Percentiles rank a stretch among this genome's conserved stretches.
phyloP scores from a whole-genome alignment of 1,140 invertebrate species.

The Drosophila murphyi region DNA sequence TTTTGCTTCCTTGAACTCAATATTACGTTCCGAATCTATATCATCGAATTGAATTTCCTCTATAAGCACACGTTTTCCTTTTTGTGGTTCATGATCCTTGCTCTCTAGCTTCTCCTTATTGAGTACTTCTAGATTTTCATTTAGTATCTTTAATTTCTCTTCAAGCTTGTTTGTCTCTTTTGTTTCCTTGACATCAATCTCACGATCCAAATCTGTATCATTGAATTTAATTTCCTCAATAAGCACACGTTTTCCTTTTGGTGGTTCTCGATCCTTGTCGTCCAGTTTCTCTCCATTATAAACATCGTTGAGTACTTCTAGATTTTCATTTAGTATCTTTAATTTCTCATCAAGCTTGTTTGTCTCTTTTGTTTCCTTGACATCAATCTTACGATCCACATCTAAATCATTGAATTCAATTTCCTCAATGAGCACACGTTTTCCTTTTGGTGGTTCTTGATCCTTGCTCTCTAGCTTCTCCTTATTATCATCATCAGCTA shows the following conservation, averaged over 20 bases:
- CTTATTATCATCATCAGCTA: background rate
- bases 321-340: background rate
- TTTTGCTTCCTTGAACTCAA: background rate
- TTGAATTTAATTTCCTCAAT: conserved; percentile 33
- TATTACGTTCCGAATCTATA: background rate
- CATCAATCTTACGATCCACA: background rate
- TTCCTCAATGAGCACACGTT: conserved; percentile 28
- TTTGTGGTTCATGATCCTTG: background rate
- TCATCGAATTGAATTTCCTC: conserved; percentile 23
- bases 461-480: background rate
- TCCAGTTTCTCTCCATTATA: background rate
- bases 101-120: too few relatives aligned
- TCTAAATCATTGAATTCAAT: conserved; percentile 6
- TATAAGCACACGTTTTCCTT: conserved; percentile 20
- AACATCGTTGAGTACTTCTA: background rate
- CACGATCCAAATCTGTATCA: background rate
- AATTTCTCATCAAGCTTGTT: background rate
- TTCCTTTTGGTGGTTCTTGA: background rate
- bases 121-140: background rate
- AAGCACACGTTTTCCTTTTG: conserved; percentile 2
- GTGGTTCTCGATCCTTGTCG: background rate
- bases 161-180: background rate
- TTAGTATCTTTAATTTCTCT: background rate
- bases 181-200: background rate
- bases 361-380: background rate